These are phyloP conservation scores for Pungitius pungitius DNA, from an alignment of 2,113 vertebrate species.

Conservation along the genomic window DNA sequence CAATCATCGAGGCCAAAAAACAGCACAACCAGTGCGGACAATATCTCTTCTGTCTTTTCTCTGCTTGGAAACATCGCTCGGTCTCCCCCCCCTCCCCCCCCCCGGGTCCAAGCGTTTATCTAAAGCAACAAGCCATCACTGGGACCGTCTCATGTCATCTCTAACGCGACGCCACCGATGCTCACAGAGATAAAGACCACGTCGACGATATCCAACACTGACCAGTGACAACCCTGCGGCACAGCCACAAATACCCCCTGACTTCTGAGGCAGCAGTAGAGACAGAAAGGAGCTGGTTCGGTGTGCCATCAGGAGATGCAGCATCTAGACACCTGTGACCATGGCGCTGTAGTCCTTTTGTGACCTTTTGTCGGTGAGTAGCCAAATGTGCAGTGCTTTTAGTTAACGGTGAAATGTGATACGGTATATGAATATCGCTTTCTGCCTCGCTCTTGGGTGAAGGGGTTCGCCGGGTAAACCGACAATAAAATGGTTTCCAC, in stretches of 20 bases:
- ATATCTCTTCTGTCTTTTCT: conserved; percentile 58
- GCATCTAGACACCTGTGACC: conserved; percentile 39
- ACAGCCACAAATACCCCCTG: background rate
- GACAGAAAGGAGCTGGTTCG: conserved; percentile 38
- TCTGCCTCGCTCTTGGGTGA: background rate
- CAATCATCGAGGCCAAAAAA: conserved; percentile 22
- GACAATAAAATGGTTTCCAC: conserved; percentile 4
- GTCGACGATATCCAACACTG: conserved; percentile 31
- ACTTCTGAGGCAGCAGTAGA: conserved; percentile 18
- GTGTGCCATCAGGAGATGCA: conserved; percentile 26
- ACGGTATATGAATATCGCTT: background rate
- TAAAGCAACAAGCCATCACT: conserved; percentile 27
- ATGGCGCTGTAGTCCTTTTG: conserved; percentile 15
- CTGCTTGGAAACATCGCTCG: conserved; percentile 19
- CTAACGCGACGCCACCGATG: conserved; percentile 40
- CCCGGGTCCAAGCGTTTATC: conserved; percentile 23
- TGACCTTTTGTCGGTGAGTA: conserved; percentile 54
- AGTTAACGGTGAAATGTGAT: background rate
- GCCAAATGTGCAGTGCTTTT: conserved; percentile 9
- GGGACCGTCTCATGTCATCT: conserved; percentile 34
- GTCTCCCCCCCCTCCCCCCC: background rate
- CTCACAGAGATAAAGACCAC: conserved; percentile 23
- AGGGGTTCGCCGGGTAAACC: background rate
- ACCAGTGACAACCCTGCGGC: conserved; percentile 30
- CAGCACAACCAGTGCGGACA: conserved; percentile 35